phyloP scores from a whole-genome alignment of 53 echinoderm and acorn worm species.

The Mesocentrotus franciscanus region DNA sequence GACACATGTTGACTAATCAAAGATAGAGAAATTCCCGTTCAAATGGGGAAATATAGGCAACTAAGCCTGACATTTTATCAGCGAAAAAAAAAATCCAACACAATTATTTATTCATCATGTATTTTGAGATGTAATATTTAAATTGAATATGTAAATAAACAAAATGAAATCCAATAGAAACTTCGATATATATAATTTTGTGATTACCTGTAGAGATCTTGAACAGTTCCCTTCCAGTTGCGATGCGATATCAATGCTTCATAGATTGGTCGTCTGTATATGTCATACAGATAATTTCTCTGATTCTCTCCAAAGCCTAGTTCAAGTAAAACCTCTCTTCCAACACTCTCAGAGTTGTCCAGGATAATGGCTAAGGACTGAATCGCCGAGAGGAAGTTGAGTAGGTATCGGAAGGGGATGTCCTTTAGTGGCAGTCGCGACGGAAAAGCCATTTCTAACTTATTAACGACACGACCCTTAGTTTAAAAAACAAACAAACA shows the following conservation, averaged over 20 bases:
- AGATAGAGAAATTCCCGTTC: too few species aligned
- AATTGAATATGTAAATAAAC: too few species aligned
- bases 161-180: too few species aligned
- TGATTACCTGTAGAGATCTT: conserved; percentile 1
- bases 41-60: too few species aligned
- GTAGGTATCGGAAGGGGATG: background rate
- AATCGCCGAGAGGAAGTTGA: background rate
- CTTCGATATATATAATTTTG: too few species aligned
- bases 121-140: too few species aligned
- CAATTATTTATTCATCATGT: too few species aligned
- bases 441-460: background rate
- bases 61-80: too few species aligned
- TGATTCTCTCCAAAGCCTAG: background rate
- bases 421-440: background rate
- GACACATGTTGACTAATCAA: too few species aligned
- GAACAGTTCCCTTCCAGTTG: background rate
- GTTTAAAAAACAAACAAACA: too few species aligned
- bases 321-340: background rate
- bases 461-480: too few species aligned
- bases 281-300: background rate
- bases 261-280: background rate
- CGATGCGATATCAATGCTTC: background rate
- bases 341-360: background rate
- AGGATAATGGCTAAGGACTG: conserved; percentile 2
- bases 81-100: too few species aligned